phyloP scores from a whole-genome alignment of 2,888 invertebrate species.

The Cryptosula pallasiana region DNA sequence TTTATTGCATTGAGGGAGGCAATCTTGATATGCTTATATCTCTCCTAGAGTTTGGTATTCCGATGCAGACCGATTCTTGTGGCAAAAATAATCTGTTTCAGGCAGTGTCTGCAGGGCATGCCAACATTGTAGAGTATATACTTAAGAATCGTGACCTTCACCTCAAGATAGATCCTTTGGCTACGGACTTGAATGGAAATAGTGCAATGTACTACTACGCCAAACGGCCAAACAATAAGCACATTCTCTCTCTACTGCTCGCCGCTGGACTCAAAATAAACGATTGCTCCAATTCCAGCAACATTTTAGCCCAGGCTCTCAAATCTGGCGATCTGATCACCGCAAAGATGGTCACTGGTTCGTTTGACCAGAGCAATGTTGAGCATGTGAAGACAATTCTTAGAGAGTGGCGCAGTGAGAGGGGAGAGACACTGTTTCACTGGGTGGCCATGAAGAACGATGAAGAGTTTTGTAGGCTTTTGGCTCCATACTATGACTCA shows the following conservation, averaged over 20 bases:
- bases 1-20: slow-evolving; percentile 31
- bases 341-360: not conserved
- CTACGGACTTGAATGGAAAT: slow-evolving; percentile 24
- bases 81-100: slow-evolving; percentile 31
- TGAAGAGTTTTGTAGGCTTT: slow-evolving; percentile 20
- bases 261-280: slow-evolving; percentile 7
- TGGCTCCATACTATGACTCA: slow-evolving; percentile 26
- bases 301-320: slow-evolving; percentile 4
- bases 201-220: slow-evolving; percentile 26
- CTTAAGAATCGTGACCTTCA: slow-evolving; percentile 20
- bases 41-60: slow-evolving; percentile 28
- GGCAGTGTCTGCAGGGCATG: slow-evolving; percentile 28
- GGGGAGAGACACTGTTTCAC: slow-evolving; percentile 23
- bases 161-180: slow-evolving; percentile 25
- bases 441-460: slow-evolving; percentile 24
- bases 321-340: slow-evolving; percentile 14
- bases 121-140: slow-evolving; percentile 23
- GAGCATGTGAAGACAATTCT: slow-evolving; percentile 21
- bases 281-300: not conserved
- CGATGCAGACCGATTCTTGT: slow-evolving; percentile 26
- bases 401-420: slow-evolving; percentile 24
- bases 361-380: not conserved
- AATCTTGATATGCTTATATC: slow-evolving; percentile 28
- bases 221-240: slow-evolving; percentile 13
- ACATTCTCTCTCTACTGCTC: slow-evolving; percentile 21